Percentiles rank a stretch among this genome's conserved stretches.
Conservation (phyloP, 2,888 invertebrate species). For the Boloria selene region DNA sequence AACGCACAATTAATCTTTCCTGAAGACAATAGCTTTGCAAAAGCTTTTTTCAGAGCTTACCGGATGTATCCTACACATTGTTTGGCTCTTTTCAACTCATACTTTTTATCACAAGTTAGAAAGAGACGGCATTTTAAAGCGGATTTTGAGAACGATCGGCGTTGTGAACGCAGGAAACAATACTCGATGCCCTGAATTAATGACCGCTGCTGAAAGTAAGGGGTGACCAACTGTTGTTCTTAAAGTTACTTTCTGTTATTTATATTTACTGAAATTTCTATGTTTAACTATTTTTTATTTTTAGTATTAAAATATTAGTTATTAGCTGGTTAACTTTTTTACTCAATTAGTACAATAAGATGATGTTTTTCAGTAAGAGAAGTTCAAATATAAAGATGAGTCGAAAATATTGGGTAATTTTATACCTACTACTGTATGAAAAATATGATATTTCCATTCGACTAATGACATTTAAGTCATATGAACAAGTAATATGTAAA, state of each 20-base stretch:
- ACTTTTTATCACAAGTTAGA: conserved; percentile 41
- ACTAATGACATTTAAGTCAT: too few relatives aligned
- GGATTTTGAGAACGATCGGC: conserved; percentile 71
- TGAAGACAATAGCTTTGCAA: conserved; percentile 53
- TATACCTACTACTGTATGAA: too few relatives aligned
- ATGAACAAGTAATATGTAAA: too few relatives aligned
- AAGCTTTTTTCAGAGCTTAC: conserved; percentile 73
- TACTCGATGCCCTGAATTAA: conserved; percentile 80
- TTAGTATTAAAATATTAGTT: too few relatives aligned
- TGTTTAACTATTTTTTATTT: too few relatives aligned
- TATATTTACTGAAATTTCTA: neutral
- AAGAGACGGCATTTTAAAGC: conserved; percentile 61
- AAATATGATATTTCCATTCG: too few relatives aligned
- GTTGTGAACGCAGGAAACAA: conserved; percentile 76
- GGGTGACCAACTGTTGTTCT: conserved; percentile 43
- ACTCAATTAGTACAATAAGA: too few relatives aligned
- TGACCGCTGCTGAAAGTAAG: conserved; percentile 63
- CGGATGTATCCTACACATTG: conserved; percentile 53
- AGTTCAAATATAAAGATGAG: too few relatives aligned
- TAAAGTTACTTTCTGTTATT: neutral
- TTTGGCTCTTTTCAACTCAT: conserved; percentile 51
- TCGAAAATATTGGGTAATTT: too few relatives aligned
- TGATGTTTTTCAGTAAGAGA: too few relatives aligned
- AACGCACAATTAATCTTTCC: conserved; percentile 48
- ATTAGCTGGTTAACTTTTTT: too few relatives aligned